These are phyloP conservation scores for Thera obeliscata DNA, from an alignment of 2,888 invertebrate genomes.

Conservation along the genomic window DNA sequence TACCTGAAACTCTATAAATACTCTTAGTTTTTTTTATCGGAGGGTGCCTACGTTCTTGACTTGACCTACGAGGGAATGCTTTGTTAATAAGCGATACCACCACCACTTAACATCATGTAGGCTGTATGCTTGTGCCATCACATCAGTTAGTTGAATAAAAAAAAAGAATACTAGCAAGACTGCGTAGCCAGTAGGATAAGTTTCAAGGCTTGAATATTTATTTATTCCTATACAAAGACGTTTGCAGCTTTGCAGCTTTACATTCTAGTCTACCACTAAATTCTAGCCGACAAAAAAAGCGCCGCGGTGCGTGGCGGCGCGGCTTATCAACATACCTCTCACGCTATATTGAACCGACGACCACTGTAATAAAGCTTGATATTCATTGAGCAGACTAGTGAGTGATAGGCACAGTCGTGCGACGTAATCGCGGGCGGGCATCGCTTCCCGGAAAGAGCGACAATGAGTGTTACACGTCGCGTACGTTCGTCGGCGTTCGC, in stretches of 20 bases:
- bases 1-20: too few relatives aligned
- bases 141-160: too few relatives aligned
- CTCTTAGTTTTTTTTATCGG: too few relatives aligned
- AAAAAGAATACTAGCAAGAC: too few relatives aligned
- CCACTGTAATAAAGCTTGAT: background rate
- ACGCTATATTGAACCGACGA: background rate
- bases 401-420: slow-evolving; percentile 1
- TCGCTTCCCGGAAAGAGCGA: slow-evolving; percentile 74
- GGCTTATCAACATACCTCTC: background rate
- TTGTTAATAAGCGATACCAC: too few relatives aligned
- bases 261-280: background rate
- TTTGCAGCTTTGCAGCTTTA: background rate
- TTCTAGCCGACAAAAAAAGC: background rate
- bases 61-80: too few relatives aligned
- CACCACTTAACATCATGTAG: too few relatives aligned
- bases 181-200: too few relatives aligned
- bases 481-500: slow-evolving; percentile 45
- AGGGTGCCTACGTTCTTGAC: too few relatives aligned
- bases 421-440: slow-evolving; percentile 59
- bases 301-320: background rate
- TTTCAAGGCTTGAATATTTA: too few relatives aligned
- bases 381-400: background rate
- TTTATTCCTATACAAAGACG: background rate
- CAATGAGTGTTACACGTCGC: slow-evolving; percentile 56
- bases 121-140: too few relatives aligned